These are phyloP conservation scores for Hypotaenidia philippensis DNA, from an alignment of 2,797 vertebrate genomes.

Conservation along the genomic window DNA sequence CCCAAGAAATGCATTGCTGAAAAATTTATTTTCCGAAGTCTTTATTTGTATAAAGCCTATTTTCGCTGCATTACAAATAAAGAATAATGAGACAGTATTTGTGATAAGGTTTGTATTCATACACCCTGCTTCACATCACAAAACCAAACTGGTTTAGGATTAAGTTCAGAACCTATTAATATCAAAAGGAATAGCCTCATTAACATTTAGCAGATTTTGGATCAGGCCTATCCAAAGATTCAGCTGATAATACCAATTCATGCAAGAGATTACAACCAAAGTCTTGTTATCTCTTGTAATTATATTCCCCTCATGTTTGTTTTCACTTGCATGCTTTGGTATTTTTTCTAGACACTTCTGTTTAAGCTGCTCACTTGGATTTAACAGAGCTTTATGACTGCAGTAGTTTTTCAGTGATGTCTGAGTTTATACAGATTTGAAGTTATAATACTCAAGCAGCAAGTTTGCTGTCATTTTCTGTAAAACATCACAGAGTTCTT, in stretches of 20 bases:
- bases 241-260: conserved; percentile 39
- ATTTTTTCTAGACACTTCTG: conserved; percentile 26
- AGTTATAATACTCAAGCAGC: not conserved
- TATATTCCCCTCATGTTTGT: conserved; percentile 1
- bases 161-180: conserved; percentile 7
- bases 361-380: not conserved
- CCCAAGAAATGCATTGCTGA: not conserved
- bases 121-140: not conserved
- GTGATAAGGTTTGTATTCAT: not conserved
- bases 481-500: not conserved
- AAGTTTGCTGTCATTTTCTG: not conserved
- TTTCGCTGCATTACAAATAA: conserved; percentile 35
- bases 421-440: not conserved
- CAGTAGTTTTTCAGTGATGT: not conserved
- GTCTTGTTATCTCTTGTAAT: conserved; percentile 53
- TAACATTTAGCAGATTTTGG: conserved; percentile 44
- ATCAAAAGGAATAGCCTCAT: conserved; percentile 14
- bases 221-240: conserved; percentile 24
- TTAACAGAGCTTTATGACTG: not conserved
- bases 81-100: not conserved
- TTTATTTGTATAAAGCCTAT: conserved; percentile 13
- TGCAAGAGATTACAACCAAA: conserved; percentile 42
- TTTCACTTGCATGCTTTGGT: conserved; percentile 36
- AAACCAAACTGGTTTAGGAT: not conserved
- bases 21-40: not conserved